Evolutionary conservation across 2,888 invertebrate species (phyloP).

Genomic region (Meta bourneti): DNA sequence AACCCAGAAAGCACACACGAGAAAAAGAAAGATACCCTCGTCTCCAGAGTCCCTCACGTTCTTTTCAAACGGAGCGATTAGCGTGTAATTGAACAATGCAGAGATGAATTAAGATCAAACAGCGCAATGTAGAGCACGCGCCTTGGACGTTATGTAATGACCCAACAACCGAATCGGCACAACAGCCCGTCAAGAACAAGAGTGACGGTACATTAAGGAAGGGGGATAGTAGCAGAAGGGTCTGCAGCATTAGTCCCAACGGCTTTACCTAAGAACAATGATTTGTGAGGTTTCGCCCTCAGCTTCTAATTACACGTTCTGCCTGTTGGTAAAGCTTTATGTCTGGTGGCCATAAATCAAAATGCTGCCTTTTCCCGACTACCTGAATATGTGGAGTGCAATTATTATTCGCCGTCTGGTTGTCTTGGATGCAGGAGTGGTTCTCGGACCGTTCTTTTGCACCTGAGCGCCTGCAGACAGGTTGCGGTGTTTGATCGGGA

Average conservation of each 20-base stretch:
- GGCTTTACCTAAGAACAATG: constrained; percentile 60
- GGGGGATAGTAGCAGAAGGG: background rate
- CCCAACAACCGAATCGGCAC: constrained; percentile 44
- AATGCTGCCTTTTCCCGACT: constrained; percentile 66
- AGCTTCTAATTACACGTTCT: constrained; percentile 71
- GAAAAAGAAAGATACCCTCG: constrained; percentile 5
- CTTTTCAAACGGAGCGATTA: constrained; percentile 24
- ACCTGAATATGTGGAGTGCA: constrained; percentile 68
- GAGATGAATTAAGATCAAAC: constrained; percentile 47
- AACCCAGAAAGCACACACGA: background rate
- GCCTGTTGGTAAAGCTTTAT: constrained; percentile 66
- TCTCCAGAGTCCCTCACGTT: background rate
- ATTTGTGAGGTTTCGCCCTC: constrained; percentile 69
- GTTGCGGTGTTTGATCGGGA: constrained; percentile 45
- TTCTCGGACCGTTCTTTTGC: constrained; percentile 44
- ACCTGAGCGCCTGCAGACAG: constrained; percentile 41
- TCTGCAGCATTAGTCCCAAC: constrained; percentile 22
- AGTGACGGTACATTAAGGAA: constrained; percentile 12
- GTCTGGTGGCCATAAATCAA: constrained; percentile 71
- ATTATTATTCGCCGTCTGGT: constrained; percentile 58
- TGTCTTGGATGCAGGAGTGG: constrained; percentile 63
- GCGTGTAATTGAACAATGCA: constrained; percentile 59
- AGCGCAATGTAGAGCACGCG: constrained; percentile 65
- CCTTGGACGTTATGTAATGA: constrained; percentile 32
- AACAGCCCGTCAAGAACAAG: constrained; percentile 19